Evolutionary conservation across 2,797 vertebrate genomes (phyloP), one percentile per base, ranked within the genome.

Genomic region (Gymnodraco acuticeps): DNA sequence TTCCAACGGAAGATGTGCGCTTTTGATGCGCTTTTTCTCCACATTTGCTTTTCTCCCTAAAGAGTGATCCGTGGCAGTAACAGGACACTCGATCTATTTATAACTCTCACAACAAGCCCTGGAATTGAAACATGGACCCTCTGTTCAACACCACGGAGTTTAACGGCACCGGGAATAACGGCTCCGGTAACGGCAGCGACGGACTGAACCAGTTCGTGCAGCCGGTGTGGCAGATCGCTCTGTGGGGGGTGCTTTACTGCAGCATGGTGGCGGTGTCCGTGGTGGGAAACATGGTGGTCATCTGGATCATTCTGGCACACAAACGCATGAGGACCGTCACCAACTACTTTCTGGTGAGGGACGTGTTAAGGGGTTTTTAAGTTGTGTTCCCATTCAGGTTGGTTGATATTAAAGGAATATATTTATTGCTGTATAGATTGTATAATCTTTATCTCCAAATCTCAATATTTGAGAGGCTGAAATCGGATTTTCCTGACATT

Each of bases 281-380:
- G 75, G 94, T 95, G 76, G 97, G 97, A 1, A 98, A 99, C 16
- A 58, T 90, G 20, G 95, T 96, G 87, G 97, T 99, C 16, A 96
- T 98, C 81, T 98, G 97, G 97, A 97, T 98, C 83, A 96, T 99
- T 73, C 60, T 98, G 85, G 97, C 97, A 58, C 97, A 99, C 85
- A 95, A 95, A 77, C 89, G 96, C 65, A 99, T 98, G 97, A 93
- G 97, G 87, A 99, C 97, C 0, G 97, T 98, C 88, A 99, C 97
- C 83, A 98, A 98, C 80, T 99, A 96, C 81, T 96, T 99, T 76
- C 90, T 99, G 87, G 95, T 98, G 72, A 97, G 58, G 3, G 51
- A 19, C 19, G n/a, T 52, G 5, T 5, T 13, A 14, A 6, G 10
- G 20, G 19, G 20, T 3, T 10, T 12, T n/a, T 19, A 19, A 17